These are phyloP conservation scores for Antheraea yamamai DNA, from an alignment of 2,888 invertebrate species.

Conservation along the genomic window DNA sequence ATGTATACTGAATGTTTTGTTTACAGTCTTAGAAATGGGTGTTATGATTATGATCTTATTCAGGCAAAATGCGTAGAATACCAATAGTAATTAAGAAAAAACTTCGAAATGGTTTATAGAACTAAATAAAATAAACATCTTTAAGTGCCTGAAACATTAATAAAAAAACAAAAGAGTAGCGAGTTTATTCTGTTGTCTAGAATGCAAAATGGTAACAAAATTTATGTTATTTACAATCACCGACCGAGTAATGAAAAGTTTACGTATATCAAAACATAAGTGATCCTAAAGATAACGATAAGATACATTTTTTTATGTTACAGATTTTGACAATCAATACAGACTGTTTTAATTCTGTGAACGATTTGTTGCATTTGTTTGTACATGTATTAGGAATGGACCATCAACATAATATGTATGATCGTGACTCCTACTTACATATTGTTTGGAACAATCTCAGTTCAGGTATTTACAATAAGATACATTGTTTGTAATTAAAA, in stretches of 20 bases:
- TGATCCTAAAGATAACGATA: neutral
- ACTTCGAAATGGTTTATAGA: no score
- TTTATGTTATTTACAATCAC: neutral
- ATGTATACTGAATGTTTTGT: no score
- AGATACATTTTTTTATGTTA: slow-evolving; percentile 3
- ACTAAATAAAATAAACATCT: no score
- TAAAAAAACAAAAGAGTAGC: no score
- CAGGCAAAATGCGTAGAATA: no score
- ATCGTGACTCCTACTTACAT: slow-evolving; percentile 63
- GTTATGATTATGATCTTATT: no score
- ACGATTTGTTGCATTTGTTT: slow-evolving; percentile 68
- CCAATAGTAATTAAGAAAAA: no score
- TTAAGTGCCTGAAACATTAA: neutral
- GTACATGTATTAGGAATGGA: slow-evolving; percentile 69
- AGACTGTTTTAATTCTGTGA: slow-evolving; percentile 74
- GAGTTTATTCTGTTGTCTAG: neutral
- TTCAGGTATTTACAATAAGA: slow-evolving; percentile 43
- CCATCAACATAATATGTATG: slow-evolving; percentile 75
- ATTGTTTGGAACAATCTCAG: slow-evolving; percentile 65
- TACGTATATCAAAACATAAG: neutral
- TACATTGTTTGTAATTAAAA: neutral
- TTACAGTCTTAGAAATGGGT: no score
- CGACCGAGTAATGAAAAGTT: neutral
- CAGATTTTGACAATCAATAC: slow-evolving; percentile 56
- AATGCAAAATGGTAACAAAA: neutral